Evolutionary conservation across 2,113 vertebrate genomes (phyloP).

Genomic region (Carlito syrichta): DNA sequence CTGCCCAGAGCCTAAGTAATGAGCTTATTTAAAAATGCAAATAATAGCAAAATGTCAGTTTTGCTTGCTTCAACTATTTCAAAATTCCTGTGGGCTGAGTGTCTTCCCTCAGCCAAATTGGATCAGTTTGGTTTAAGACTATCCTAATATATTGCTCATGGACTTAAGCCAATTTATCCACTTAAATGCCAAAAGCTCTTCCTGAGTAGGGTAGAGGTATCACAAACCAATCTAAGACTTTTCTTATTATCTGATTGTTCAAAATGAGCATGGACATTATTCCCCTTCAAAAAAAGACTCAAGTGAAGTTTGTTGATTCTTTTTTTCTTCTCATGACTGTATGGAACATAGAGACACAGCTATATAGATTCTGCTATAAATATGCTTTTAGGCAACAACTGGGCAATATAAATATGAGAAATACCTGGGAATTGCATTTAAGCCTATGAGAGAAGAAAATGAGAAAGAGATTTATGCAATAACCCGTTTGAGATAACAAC

Average conservation of each 20-base stretch:
- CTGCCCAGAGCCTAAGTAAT: background rate
- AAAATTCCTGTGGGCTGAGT: background rate
- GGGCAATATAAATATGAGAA: background rate
- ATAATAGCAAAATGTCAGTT: constrained; percentile 34
- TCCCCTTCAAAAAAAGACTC: background rate
- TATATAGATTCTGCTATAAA: background rate
- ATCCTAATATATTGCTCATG: background rate
- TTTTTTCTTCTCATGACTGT: background rate
- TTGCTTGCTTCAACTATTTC: constrained; percentile 45
- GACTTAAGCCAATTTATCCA: background rate
- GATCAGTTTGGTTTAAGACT: background rate
- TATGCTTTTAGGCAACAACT: background rate
- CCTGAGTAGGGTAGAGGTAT: background rate
- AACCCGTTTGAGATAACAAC: background rate
- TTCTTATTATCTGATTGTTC: background rate
- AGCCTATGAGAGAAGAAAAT: background rate
- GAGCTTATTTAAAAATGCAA: constrained; percentile 26
- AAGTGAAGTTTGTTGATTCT: background rate
- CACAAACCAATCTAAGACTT: background rate
- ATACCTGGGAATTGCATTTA: background rate
- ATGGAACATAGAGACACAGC: background rate
- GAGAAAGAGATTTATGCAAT: background rate
- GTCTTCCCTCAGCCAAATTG: constrained; percentile 39
- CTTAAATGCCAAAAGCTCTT: background rate
- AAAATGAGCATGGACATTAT: background rate